A percentile compares a stretch with the other conserved stretches of the same genome.
These are phyloP conservation scores for Apoda limacodes DNA, from an alignment of 2,888 invertebrate genomes.

Conservation along the genomic window DNA sequence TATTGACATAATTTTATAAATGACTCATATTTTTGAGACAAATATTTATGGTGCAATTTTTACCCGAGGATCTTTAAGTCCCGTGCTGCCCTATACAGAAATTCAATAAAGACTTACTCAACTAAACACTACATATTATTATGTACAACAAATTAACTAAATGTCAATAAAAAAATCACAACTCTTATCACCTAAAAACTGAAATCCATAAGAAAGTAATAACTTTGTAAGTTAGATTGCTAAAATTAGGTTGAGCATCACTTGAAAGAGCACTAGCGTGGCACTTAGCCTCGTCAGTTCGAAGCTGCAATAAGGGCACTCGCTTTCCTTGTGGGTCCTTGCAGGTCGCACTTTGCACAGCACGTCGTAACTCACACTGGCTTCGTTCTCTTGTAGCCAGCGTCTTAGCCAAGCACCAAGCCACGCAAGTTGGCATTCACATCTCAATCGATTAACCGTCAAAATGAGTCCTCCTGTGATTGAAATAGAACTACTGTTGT, in stretches of 20 bases:
- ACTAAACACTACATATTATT: too few relatives aligned
- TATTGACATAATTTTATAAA: too few relatives aligned
- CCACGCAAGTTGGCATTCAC: slow-evolving; percentile 88
- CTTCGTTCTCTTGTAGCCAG: slow-evolving; percentile 85
- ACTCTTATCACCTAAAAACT: slow-evolving; percentile 46
- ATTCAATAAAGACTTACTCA: too few relatives aligned
- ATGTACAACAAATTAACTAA: too few relatives aligned
- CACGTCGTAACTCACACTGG: slow-evolving; percentile 45
- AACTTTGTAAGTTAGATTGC: slow-evolving; percentile 37
- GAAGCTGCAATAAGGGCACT: slow-evolving; percentile 76
- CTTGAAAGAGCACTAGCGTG: slow-evolving; percentile 78
- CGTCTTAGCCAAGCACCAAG: slow-evolving; percentile 86
- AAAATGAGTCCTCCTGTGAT: slow-evolving; percentile 81
- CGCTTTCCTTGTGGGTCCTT: slow-evolving; percentile 40
- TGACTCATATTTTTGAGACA: too few relatives aligned
- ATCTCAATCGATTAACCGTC: slow-evolving; percentile 82
- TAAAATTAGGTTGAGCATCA: slow-evolving; percentile 38
- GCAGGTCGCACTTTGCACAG: slow-evolving; percentile 71
- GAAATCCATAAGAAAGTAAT: slow-evolving; percentile 38
- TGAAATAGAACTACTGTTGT: too few relatives aligned
- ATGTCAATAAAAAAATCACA: slow-evolving; percentile 9
- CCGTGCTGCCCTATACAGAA: too few relatives aligned
- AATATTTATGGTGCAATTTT: too few relatives aligned
- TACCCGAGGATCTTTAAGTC: too few relatives aligned
- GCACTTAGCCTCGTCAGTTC: slow-evolving; percentile 73